Evolutionary conservation across 2,797 vertebrate species (phyloP).

Genomic region (Staurois parvus): DNA sequence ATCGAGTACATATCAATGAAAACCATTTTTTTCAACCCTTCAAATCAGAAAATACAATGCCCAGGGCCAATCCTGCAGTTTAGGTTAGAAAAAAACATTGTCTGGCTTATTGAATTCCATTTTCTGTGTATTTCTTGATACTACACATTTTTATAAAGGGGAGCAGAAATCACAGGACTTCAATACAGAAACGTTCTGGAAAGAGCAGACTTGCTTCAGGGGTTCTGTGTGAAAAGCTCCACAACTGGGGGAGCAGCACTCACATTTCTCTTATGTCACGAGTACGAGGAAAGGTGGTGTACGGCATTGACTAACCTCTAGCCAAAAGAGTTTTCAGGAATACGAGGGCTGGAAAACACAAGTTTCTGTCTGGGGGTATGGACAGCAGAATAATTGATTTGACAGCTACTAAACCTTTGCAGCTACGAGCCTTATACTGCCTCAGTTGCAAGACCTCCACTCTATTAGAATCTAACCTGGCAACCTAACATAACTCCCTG

Average conservation of each 20-base stretch:
- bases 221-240: conserved; percentile 4
- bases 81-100: conserved; percentile 12
- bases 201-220: conserved; percentile 7
- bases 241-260: background rate
- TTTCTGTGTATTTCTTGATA: conserved; percentile 24
- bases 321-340: background rate
- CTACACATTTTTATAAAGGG: background rate
- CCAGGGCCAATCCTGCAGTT: conserved; percentile 21
- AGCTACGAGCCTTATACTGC: background rate
- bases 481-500: too few species aligned
- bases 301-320: background rate
- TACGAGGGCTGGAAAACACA: background rate
- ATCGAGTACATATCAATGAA: background rate
- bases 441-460: too few species aligned
- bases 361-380: background rate
- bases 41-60: conserved; percentile 10
- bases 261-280: conserved; percentile 15
- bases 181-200: background rate
- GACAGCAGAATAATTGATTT: background rate
- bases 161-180: background rate
- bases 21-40: background rate
- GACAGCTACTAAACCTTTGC: background rate
- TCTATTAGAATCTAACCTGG: too few species aligned
- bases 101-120: conserved; percentile 40
- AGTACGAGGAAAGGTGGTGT: conserved; percentile 1